These are phyloP conservation scores for Philaethria dido DNA, from an alignment of 2,888 invertebrate genomes.

Conservation along the genomic window DNA sequence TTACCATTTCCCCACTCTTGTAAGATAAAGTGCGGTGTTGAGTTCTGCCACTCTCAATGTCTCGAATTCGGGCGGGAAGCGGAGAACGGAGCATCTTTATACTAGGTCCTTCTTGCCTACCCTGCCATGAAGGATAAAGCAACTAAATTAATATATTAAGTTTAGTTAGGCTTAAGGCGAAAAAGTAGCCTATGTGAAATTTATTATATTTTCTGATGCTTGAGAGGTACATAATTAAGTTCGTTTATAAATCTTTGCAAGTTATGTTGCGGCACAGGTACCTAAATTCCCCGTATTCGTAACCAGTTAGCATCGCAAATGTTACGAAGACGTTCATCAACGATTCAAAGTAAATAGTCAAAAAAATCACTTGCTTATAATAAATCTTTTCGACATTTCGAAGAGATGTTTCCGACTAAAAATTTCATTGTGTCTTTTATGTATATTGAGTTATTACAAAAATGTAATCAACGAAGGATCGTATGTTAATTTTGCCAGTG, in stretches of 20 bases:
- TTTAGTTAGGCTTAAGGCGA: too few relatives aligned
- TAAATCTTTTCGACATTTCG: neutral
- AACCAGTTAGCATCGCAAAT: neutral
- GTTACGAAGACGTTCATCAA: neutral
- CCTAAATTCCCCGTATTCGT: neutral
- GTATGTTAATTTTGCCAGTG: neutral
- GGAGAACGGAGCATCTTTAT: too few relatives aligned
- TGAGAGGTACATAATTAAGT: neutral
- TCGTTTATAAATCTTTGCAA: neutral
- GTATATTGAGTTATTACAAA: neutral
- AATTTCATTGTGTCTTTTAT: neutral
- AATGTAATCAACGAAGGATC: neutral
- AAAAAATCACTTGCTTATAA: neutral
- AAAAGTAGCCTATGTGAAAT: too few relatives aligned
- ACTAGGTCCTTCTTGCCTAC: too few relatives aligned
- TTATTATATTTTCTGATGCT: too few relatives aligned
- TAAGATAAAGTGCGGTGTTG: too few relatives aligned
- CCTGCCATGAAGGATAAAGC: too few relatives aligned
- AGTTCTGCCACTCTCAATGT: too few relatives aligned
- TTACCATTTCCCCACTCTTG: too few relatives aligned
- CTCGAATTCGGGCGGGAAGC: too few relatives aligned
- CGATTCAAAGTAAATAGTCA: neutral
- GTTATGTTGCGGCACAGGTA: neutral
- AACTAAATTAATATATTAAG: too few relatives aligned
- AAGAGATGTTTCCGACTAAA: conserved; percentile 6